Evolutionary conservation across 2,113 vertebrate genomes (phyloP).

Genomic region (Lathamus discolor): DNA sequence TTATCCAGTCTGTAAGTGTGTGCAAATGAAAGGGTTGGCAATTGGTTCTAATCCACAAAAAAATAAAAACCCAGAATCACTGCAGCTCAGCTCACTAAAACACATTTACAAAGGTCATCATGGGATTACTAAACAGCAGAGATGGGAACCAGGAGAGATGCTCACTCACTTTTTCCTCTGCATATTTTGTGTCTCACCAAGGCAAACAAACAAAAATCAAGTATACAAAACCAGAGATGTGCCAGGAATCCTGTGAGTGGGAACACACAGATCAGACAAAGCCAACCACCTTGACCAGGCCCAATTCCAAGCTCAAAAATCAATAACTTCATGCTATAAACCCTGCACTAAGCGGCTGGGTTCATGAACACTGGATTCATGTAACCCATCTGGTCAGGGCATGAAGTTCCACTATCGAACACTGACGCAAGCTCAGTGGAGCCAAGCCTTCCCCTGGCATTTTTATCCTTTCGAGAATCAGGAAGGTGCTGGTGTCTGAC

Average conservation of each 20-base stretch:
- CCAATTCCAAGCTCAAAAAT: background rate
- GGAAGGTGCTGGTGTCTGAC: background rate
- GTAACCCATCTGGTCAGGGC: background rate
- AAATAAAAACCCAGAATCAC: background rate
- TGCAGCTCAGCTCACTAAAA: background rate
- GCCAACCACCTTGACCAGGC: background rate
- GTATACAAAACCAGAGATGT: rapidly evolving
- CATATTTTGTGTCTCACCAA: background rate
- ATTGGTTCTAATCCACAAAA: background rate
- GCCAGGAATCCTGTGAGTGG: background rate
- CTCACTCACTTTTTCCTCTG: background rate
- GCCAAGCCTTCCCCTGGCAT: background rate
- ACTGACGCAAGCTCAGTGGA: no score
- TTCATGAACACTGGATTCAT: no score
- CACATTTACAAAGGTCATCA: background rate
- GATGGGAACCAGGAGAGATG: rapidly evolving
- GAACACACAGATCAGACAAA: background rate
- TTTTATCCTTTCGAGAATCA: background rate
- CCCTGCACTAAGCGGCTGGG: background rate
- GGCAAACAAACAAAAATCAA: background rate
- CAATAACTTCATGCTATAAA: background rate
- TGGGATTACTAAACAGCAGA: background rate
- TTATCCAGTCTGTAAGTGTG: background rate
- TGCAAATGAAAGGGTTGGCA: background rate
- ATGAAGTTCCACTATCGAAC: background rate